Evolutionary conservation across 2,888 invertebrate genomes (phyloP).

Genomic region (Cephus nigrinus): DNA sequence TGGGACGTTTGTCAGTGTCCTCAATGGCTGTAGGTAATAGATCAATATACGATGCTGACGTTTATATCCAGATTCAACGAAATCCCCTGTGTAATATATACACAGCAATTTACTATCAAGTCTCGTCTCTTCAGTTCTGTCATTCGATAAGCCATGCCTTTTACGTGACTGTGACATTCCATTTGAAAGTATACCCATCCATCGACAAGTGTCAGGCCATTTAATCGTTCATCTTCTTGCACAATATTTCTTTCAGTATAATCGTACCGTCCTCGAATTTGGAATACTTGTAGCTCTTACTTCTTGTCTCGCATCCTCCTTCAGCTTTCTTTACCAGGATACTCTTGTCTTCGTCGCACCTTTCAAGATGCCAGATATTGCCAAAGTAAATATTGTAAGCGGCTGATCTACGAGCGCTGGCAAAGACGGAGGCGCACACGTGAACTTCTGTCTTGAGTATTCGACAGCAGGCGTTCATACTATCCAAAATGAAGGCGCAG

Average conservation of each 20-base stretch:
- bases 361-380: slow-evolving; percentile 33
- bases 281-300: neutral
- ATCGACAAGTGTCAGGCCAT: neutral
- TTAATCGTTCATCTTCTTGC: neutral
- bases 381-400: slow-evolving; percentile 33
- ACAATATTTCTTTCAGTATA: slow-evolving; percentile 34
- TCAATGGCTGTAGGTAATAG: neutral
- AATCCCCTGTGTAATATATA: neutral
- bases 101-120: neutral
- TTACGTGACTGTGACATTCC: neutral
- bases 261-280: slow-evolving; percentile 42
- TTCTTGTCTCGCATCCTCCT: neutral
- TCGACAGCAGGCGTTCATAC: slow-evolving; percentile 49
- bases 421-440: slow-evolving; percentile 29
- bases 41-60: neutral
- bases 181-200: neutral
- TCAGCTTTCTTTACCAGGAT: slow-evolving; percentile 27
- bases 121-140: neutral
- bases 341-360: slow-evolving; percentile 21
- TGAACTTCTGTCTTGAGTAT: slow-evolving; percentile 35
- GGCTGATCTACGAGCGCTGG: neutral
- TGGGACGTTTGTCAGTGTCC: neutral
- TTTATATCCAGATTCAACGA: neutral
- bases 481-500: slow-evolving; percentile 47
- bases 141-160: neutral